Evolutionary conservation across 2,113 vertebrate genomes (phyloP).

Genomic region (Halcyon senegalensis): DNA sequence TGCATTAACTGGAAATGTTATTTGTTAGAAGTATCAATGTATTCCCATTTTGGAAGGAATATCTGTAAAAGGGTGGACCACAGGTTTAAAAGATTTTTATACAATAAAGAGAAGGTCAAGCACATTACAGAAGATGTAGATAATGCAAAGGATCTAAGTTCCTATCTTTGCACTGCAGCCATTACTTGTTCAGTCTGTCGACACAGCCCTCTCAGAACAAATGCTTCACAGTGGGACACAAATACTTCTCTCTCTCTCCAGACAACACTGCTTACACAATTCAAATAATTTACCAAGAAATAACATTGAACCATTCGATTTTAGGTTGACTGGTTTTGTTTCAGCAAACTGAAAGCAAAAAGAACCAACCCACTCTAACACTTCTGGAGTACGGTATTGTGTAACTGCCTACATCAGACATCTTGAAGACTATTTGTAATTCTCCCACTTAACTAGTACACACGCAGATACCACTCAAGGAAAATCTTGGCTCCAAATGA

Average conservation of each 20-base stretch:
- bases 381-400: neutral
- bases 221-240: neutral
- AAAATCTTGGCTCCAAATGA: neutral
- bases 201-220: neutral
- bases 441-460: neutral
- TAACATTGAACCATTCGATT: neutral
- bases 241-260: neutral
- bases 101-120: neutral
- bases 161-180: neutral
- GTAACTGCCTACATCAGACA: neutral
- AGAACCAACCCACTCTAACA: neutral
- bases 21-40: neutral
- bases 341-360: neutral
- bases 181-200: neutral
- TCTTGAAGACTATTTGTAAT: neutral
- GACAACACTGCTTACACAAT: neutral
- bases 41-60: neutral
- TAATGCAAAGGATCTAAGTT: neutral
- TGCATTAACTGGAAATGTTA: neutral
- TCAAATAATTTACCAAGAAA: neutral
- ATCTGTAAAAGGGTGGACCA: neutral
- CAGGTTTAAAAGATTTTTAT: neutral
- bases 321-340: neutral
- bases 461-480: neutral
- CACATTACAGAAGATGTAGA: neutral